These are phyloP conservation scores for Camelus dromedarius DNA, from an alignment of 2,113 vertebrate genomes.

Conservation along the genomic window DNA sequence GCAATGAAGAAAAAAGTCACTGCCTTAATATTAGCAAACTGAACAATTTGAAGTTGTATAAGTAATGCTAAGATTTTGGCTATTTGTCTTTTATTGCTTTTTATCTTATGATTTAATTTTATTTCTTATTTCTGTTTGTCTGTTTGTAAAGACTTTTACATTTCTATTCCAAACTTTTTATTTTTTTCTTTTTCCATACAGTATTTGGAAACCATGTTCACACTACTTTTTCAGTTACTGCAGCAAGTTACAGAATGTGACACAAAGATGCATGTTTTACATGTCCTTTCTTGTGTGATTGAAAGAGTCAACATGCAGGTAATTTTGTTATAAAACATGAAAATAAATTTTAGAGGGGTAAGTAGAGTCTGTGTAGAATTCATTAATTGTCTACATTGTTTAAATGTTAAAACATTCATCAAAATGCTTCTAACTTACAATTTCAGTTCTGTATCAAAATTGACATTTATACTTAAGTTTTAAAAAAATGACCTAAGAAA, in stretches of 20 bases:
- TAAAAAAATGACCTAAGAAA: slow-evolving; percentile 17
- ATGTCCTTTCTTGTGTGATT: slow-evolving; percentile 98
- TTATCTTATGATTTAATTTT: background rate
- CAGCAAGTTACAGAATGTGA: slow-evolving; percentile 98
- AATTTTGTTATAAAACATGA: slow-evolving; percentile 70
- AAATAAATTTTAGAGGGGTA: slow-evolving; percentile 26
- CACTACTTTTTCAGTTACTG: slow-evolving; percentile 95
- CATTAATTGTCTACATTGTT: background rate
- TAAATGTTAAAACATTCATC: background rate
- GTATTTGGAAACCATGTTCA: slow-evolving; percentile 97
- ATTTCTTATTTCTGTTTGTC: background rate
- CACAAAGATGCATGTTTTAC: slow-evolving; percentile 99
- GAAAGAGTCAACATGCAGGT: slow-evolving; percentile 98
- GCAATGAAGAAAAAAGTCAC: background rate
- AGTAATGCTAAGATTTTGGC: slow-evolving; percentile 1
- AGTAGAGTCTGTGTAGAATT: slow-evolving; percentile 14
- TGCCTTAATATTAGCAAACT: background rate
- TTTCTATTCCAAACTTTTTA: slow-evolving; percentile 6
- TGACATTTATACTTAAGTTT: slow-evolving; percentile 22
- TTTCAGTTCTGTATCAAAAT: slow-evolving; percentile 38
- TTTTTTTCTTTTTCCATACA: slow-evolving; percentile 79
- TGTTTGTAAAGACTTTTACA: background rate
- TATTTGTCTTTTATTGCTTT: background rate
- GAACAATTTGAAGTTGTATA: slow-evolving; percentile 34
- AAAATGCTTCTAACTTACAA: background rate